Evolutionary conservation across 2,113 vertebrate species (phyloP), one percentile per base, ranked within the genome.

Genomic region (Sula dactylatra): DNA sequence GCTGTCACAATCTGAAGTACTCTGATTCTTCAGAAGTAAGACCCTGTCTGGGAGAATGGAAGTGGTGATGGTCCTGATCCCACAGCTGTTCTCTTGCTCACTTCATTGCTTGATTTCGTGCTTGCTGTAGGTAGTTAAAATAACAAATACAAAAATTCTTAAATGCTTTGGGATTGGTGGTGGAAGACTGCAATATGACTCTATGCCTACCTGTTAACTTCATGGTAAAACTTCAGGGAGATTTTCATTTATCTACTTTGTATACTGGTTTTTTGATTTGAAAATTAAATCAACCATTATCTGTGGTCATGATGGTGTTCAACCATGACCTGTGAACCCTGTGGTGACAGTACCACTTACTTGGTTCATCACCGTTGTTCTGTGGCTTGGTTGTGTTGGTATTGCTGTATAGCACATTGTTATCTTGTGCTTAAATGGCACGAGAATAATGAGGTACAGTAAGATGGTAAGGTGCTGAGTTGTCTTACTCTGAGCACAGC

Each of bases 401-500:
- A 10, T 45, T 1, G 1, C 13, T 90, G 50, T 45, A 10, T 31
- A 50, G 27, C n/a, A 16, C 2, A 0, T 17, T 19, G 38, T 49
- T 72, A 32, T 36, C 3, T 1, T 49, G 4, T 11, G 10, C 34
- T 77, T 65, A 38, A 64, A 32, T 44, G 40, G 22, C 7, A 5
- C 4, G 25, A 64, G 54, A 56, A 16, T 32, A 59, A 52, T 6
- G 4, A 58, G 54, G 19, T 31, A 14, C 25, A 62, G 22, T 22
- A 26, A 58, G n/a, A 16, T 42, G 54, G 16, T 31, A 31, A 58
- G 11, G 49, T 92, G n/a, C 32, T 69, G 80, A 77, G 40, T 61
- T 69, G 17, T 73, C 54, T 65, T 77, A 29, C 34, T 91, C 55
- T 79, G 61, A 81, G 77, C 71, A 36, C 20, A 73, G 20, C 24